Conservation (phyloP, 2,888 invertebrate genomes). For the Eugnorisma glareosa region DNA sequence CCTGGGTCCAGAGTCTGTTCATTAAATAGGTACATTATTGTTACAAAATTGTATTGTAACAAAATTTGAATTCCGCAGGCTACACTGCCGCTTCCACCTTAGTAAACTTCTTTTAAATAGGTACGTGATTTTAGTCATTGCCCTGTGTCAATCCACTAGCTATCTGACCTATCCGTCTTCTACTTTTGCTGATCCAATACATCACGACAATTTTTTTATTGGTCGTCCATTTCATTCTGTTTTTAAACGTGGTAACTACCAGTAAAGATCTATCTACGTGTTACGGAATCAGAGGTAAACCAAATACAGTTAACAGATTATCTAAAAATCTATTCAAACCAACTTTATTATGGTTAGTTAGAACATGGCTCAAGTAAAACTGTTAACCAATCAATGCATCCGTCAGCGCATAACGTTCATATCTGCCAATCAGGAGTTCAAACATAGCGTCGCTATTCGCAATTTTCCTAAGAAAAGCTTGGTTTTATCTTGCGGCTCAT, state of each 20-base stretch:
- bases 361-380: not conserved
- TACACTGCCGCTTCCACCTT: too few relatives aligned
- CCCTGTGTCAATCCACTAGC: not conserved
- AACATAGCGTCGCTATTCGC: not conserved
- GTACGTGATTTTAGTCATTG: not conserved
- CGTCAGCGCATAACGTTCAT: not conserved
- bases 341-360: not conserved
- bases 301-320: not conserved
- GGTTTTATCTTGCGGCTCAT: not conserved
- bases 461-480: not conserved
- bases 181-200: not conserved
- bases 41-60: too few relatives aligned
- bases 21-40: too few relatives aligned
- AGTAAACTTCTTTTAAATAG: not conserved
- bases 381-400: conserved; percentile 1
- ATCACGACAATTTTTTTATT: too few relatives aligned
- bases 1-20: too few relatives aligned
- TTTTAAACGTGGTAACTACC: not conserved
- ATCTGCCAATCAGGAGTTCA: conserved; percentile 3
- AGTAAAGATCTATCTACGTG: not conserved
- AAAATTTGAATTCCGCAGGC: too few relatives aligned
- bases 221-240: not conserved
- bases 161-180: not conserved
- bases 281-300: not conserved
- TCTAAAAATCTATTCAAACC: not conserved